These are phyloP conservation scores for Ceratotherium simum DNA, from an alignment of 2,113 vertebrate species.

Conservation along the genomic window DNA sequence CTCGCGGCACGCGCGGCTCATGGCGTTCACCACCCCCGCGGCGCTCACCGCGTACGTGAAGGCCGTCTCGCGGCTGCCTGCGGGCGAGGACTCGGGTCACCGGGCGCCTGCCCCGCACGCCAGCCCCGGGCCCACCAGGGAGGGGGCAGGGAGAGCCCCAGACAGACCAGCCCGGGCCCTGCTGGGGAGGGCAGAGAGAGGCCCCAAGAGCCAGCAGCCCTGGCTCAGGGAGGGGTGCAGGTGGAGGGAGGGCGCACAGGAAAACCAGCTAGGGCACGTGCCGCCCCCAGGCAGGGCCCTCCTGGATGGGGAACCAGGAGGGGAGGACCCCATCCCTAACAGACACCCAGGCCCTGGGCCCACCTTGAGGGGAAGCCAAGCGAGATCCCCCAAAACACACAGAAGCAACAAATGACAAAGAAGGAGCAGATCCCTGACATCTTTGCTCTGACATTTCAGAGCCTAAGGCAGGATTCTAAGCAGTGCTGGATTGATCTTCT, in stretches of 20 bases:
- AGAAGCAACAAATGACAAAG: background rate
- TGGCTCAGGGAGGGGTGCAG: no score
- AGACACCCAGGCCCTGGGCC: background rate
- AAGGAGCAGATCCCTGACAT: rapidly evolving
- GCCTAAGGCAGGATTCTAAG: background rate
- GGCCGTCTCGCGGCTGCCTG: conserved; percentile 98
- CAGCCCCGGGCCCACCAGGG: no score
- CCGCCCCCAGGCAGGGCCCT: background rate
- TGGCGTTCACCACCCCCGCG: conserved; percentile 97
- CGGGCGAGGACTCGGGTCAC: conserved; percentile 46
- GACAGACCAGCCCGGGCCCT: background rate
- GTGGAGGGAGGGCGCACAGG: no score
- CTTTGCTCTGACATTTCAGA: background rate
- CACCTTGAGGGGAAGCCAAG: background rate
- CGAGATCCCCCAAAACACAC: no score
- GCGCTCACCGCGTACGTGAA: conserved; percentile 98
- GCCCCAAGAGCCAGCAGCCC: background rate
- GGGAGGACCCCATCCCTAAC: background rate
- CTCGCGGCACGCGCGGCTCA: conserved; percentile 97
- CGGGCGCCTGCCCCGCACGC: background rate
- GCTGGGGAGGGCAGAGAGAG: no score
- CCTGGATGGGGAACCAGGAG: background rate
- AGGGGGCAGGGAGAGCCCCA: no score
- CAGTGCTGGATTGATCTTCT: background rate
- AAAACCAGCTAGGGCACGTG: background rate